Evolutionary conservation across 2,888 invertebrate genomes (phyloP), one percentile per base, ranked within the genome.

Genomic region (Dryobota labecula): DNA sequence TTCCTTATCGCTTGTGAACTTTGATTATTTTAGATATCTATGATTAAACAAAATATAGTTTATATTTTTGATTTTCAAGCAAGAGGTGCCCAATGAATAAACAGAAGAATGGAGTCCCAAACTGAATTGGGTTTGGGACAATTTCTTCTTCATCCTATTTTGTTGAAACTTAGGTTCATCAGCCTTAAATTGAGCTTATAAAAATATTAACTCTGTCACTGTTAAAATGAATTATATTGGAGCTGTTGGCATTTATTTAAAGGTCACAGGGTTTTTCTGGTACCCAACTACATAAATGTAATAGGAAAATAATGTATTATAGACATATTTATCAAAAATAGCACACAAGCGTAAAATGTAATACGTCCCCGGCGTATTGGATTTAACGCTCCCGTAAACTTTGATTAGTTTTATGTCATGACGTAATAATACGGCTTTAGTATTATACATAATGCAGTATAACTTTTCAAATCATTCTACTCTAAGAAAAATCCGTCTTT

Each of bases 341-440:
- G 47, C 20, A 64, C 27, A 66, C 7, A 38, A 53, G 57, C 66
- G 57, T 57, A n/a, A 53, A 62, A 73, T 61, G 9, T 20, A 43
- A n/a, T 49, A 49, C 6, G 18, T n/a, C 51, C n/a, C 36, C 15
- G 6, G 24, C 18, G 30, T 53, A 76, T 58, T 53, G 9, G 13
- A 63, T 67, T 80, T 74, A 63, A 63, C 80, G 76, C 62, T 80
- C 43, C 36, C n/a, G 27, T 49, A 33, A 57, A 53, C 54, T 66
- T 58, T 58, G 38, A 67, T 58, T 61, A 27, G 24, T 13, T 18
- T 58, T 78, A 56, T 20, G 24, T n/a, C 18, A 45, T 1, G 33
- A 30, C 8, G 9, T 45, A 24, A 33, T 45, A 27, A n/a, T 33
- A 38, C 24, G 8, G 18, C 18, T 54, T 30, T 24, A 58, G 15